phyloP scores from a whole-genome alignment of 2,888 invertebrate genomes.

The Ophraella communa region DNA sequence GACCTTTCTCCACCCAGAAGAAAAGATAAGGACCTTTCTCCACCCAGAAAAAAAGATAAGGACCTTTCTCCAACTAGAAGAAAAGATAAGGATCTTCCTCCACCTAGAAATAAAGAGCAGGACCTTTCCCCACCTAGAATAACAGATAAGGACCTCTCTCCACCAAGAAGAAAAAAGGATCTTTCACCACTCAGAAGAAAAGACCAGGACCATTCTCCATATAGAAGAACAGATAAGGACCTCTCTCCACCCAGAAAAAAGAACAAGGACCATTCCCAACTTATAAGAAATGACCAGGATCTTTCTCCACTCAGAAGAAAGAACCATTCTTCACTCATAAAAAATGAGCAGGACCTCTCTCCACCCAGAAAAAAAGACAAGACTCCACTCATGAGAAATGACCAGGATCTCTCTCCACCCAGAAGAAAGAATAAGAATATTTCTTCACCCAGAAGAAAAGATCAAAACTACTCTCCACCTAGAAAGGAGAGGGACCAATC shows the following conservation, averaged over 20 bases:
- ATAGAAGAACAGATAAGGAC: conserved; percentile 44
- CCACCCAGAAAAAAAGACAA: conserved; percentile 7
- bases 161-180: conserved; percentile 4
- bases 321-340: conserved; percentile 28
- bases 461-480: neutral
- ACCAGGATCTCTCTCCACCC: conserved; percentile 18
- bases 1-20: conserved; percentile 4
- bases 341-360: neutral
- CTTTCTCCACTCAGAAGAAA: neutral
- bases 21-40: conserved; percentile 10
- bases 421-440: conserved; percentile 3
- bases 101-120: neutral
- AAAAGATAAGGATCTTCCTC: conserved; percentile 25
- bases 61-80: neutral
- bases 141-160: conserved; percentile 16
- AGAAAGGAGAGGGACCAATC: conserved; percentile 22
- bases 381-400: neutral
- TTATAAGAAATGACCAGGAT: conserved; percentile 31
- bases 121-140: neutral
- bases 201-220: conserved; percentile 32
- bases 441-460: neutral
- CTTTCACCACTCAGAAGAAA: conserved; percentile 23
- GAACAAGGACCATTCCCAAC: conserved; percentile 18
- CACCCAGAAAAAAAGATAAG: conserved; percentile 1
- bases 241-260: conserved; percentile 10